phyloP scores from a whole-genome alignment of 1,140 invertebrate species.

The Drosophila sulfurigaster region DNA sequence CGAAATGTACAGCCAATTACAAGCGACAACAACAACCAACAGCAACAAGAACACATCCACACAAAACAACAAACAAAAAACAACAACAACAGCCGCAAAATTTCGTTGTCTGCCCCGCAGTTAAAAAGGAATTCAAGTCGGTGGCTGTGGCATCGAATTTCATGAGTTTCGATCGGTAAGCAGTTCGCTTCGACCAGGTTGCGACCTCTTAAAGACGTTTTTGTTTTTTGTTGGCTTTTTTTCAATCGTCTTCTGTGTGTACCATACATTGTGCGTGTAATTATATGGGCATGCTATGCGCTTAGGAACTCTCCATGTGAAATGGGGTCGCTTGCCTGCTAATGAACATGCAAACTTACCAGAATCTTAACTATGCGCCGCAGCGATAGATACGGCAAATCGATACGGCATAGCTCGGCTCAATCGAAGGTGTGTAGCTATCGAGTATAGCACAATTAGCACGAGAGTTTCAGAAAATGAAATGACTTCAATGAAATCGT shows the following conservation, averaged over 20 bases:
- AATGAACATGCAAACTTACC: conserved; percentile 37
- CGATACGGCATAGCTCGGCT: not conserved
- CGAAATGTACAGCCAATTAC: conserved; percentile 82
- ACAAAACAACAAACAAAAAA: too few relatives aligned
- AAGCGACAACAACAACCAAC: conserved; percentile 65
- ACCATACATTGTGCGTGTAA: conserved; percentile 79
- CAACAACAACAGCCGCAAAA: conserved; percentile 32
- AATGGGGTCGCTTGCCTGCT: conserved; percentile 37
- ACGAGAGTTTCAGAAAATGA: not conserved
- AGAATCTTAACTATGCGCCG: conserved; percentile 18
- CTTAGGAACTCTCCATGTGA: conserved; percentile 26
- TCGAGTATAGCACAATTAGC: not conserved
- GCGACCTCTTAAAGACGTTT: conserved; percentile 62
- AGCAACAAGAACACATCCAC: conserved; percentile 48
- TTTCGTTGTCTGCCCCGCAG: conserved; percentile 53
- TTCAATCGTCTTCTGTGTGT: conserved; percentile 43
- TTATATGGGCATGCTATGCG: conserved; percentile 76
- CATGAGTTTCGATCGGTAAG: conserved; percentile 59
- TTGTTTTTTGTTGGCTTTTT: not conserved
- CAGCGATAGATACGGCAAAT: not conserved
- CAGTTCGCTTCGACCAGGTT: conserved; percentile 47
- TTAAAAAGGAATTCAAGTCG: conserved; percentile 74
- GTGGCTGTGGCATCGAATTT: conserved; percentile 75
- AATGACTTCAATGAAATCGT: not conserved
- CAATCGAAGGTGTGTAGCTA: conserved; percentile 3